phyloP scores from a whole-genome alignment of 2,797 vertebrate species.

The Catostomus latipinnis region DNA sequence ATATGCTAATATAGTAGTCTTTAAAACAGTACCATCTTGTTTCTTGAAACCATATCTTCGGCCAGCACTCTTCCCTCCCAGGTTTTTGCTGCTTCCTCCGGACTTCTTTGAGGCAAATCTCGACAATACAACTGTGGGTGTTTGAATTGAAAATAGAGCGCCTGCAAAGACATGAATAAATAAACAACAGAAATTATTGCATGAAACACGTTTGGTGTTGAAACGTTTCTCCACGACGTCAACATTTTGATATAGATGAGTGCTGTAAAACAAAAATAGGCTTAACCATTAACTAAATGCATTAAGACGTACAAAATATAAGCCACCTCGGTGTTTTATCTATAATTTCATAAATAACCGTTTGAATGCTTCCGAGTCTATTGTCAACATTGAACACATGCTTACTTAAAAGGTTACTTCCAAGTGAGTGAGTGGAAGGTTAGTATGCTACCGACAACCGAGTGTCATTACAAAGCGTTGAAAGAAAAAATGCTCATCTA shows the following conservation, averaged over 20 bases:
- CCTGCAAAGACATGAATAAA: slow-evolving; percentile 54
- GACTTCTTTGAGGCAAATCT: slow-evolving; percentile 90
- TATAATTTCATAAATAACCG: too few species aligned
- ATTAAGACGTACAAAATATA: background rate
- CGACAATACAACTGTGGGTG: slow-evolving; percentile 63
- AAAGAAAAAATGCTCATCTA: background rate
- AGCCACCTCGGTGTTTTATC: background rate
- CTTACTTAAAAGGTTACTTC: background rate
- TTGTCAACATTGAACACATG: slow-evolving; percentile 14
- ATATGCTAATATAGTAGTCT: background rate
- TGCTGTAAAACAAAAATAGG: background rate
- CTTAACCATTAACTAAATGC: background rate
- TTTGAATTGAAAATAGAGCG: slow-evolving; percentile 63
- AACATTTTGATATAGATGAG: background rate
- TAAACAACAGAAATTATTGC: background rate
- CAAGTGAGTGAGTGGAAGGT: too few species aligned
- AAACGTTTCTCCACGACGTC: background rate
- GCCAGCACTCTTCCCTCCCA: slow-evolving; percentile 86
- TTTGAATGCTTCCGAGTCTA: background rate
- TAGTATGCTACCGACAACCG: background rate
- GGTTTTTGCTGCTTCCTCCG: slow-evolving; percentile 87
- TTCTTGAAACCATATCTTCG: slow-evolving; percentile 88
- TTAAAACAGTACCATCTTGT: slow-evolving; percentile 80
- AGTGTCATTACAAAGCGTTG: background rate
- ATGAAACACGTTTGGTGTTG: background rate